Evolutionary conservation across 2,797 vertebrate genomes (phyloP).

Genomic region (Chelon auratus): DNA sequence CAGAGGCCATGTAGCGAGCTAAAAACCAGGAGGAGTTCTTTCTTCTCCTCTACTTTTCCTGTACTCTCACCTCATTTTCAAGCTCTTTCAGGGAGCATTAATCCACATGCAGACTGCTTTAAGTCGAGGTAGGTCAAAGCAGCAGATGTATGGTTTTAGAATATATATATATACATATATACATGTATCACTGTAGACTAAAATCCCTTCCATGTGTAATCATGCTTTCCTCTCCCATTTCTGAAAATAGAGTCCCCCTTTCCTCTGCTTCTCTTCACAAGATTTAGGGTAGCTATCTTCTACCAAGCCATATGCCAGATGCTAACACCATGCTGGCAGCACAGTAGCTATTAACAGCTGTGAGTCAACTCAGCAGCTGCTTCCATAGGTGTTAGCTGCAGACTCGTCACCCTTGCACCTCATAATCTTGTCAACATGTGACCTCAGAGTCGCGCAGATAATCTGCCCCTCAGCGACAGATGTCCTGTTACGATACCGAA

Average conservation of each 20-base stretch:
- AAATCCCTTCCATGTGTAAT: constrained; percentile 45
- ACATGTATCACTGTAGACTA: constrained; percentile 3
- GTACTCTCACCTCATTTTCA: constrained; percentile 29
- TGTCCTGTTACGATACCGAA: constrained; percentile 56
- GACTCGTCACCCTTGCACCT: constrained; percentile 60
- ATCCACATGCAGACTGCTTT: constrained; percentile 33
- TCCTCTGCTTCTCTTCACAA: constrained; percentile 26
- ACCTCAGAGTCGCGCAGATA: constrained; percentile 60
- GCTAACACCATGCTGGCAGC: constrained; percentile 53
- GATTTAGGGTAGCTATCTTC: constrained; percentile 57
- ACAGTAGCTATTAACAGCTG: constrained; percentile 63
- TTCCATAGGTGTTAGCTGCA: constrained; percentile 64
- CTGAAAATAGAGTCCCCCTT: constrained; percentile 44
- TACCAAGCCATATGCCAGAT: constrained; percentile 48
- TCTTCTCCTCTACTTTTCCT: constrained; percentile 3
- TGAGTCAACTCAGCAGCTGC: constrained; percentile 63
- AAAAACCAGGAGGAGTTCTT: constrained; percentile 30
- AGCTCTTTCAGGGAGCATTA: constrained; percentile 40
- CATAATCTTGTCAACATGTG: constrained; percentile 73
- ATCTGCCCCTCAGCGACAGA: constrained; percentile 67
- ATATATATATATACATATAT: neutral
- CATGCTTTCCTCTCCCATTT: constrained; percentile 2
- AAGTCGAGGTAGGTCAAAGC: constrained; percentile 31
- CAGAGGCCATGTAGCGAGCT: constrained; percentile 35
- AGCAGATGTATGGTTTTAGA: constrained; percentile 36